Conservation (phyloP, 1,140 invertebrate species). For the Lucilia sericata region DNA sequence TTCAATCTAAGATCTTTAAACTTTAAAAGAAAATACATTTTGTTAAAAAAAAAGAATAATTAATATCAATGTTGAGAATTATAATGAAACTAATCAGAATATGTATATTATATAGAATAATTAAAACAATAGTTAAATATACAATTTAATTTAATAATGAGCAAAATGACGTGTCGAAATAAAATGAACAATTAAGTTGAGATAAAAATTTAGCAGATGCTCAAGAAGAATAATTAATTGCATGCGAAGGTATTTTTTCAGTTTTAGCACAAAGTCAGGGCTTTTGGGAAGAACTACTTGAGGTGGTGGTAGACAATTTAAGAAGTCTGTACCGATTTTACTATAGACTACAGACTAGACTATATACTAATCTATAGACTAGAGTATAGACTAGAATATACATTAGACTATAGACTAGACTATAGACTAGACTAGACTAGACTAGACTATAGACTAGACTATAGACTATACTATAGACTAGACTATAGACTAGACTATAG, state of each 20-base stretch:
- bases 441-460: too few species aligned
- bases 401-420: too few species aligned
- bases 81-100: not conserved
- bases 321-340: too few species aligned
- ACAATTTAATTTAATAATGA: not conserved
- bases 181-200: not conserved
- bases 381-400: too few species aligned
- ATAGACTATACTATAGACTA: too few species aligned
- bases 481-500: too few species aligned
- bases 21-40: not conserved
- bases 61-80: constrained; percentile 2
- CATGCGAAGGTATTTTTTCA: not conserved
- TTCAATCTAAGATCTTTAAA: not conserved
- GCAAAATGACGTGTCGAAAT: not conserved
- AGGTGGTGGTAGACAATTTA: not conserved
- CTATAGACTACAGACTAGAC: too few species aligned
- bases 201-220: not conserved
- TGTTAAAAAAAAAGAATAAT: not conserved
- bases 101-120: not conserved
- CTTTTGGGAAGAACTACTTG: not conserved
- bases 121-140: not conserved
- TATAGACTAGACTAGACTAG: too few species aligned
- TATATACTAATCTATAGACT: too few species aligned
- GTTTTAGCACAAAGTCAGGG: not conserved
- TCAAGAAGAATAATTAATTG: not conserved